These are phyloP conservation scores for Mionectes olivaceus DNA, from an alignment of 2,797 vertebrate species.

Conservation along the genomic window DNA sequence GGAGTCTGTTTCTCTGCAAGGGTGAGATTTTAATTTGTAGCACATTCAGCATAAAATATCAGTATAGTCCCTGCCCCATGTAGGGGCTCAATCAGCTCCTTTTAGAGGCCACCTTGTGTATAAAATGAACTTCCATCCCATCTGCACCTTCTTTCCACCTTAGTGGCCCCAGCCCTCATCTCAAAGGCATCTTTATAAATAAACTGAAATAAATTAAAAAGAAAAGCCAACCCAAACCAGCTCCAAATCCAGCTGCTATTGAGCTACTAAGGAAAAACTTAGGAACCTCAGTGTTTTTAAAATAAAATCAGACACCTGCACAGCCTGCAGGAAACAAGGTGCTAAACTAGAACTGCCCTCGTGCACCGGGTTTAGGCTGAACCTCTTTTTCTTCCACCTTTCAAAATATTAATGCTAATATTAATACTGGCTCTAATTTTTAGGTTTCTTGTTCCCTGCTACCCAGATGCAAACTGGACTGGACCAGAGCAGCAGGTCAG, in stretches of 20 bases:
- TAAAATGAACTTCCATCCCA: neutral
- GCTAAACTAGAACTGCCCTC: fast-evolving
- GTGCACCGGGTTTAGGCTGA: neutral
- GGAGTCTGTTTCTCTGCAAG: neutral
- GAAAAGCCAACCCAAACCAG: neutral
- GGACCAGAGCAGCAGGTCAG: fast-evolving
- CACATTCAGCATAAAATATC: neutral
- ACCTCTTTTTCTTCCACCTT: neutral
- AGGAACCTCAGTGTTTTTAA: neutral
- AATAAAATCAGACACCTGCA: neutral
- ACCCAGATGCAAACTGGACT: neutral
- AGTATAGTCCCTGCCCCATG: neutral
- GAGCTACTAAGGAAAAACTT: neutral
- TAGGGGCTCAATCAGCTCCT: neutral
- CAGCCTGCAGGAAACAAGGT: fast-evolving
- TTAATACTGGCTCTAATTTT: neutral
- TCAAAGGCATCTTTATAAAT: neutral
- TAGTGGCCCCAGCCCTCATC: neutral
- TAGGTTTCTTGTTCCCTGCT: neutral
- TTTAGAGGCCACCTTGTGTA: neutral
- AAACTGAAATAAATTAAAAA: neutral
- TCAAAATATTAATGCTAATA: neutral
- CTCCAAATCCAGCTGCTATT: neutral
- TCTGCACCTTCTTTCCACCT: neutral
- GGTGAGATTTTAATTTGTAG: neutral